Evolutionary conservation across 1,140 invertebrate genomes (phyloP), one percentile per base, ranked within the genome.

Genomic region (Lordiphosa stackelbergi): DNA sequence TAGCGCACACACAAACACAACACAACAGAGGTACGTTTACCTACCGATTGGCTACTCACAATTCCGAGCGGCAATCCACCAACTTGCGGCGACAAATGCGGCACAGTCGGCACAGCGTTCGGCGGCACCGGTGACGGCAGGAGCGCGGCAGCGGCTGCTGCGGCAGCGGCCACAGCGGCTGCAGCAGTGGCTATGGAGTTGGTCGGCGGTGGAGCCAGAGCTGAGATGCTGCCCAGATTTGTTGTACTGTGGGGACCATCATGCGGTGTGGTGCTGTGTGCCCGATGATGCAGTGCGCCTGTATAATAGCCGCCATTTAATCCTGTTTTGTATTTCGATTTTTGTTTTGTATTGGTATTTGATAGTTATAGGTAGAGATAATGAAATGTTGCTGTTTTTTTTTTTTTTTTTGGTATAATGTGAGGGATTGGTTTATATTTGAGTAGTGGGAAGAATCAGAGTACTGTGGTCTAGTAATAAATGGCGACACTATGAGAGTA

Each of bases 181-280:
- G 81, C 69, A 42, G 73, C 77, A 59, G 81, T 64, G 53, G 83
- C 73, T 22, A 72, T 71, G 37, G 83, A 46, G 54, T 47, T 64
- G 55, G 53, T 46, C 62, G 38, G 92, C 65, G 91, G 91, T 92
- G 91, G 78, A 55, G 59, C 83, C 65, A 66, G 31, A 28, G 45
- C 49, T 16, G 59, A 56, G 37, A 24, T 56, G 55, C 68, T 70
- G 54, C 74, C 79, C 51, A 84, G 53, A 69, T 79, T 77, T 66
- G 77, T 84, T 88, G 91, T 90, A 85, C 91, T 89, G 87, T 92
- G 90, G 84, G 90, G 75, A 43, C 75, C 91, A 88, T 94, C 93
- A 87, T 93, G 93, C 66, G 93, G 91, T 92, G 92, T 94, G 78
- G 93, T 93, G 73, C 92, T 93, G 87, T 93, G 93, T 59, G 92